Base-by-base conservation (phyloP, 2,888 invertebrate species). In the Plebejus melissa region DNA sequence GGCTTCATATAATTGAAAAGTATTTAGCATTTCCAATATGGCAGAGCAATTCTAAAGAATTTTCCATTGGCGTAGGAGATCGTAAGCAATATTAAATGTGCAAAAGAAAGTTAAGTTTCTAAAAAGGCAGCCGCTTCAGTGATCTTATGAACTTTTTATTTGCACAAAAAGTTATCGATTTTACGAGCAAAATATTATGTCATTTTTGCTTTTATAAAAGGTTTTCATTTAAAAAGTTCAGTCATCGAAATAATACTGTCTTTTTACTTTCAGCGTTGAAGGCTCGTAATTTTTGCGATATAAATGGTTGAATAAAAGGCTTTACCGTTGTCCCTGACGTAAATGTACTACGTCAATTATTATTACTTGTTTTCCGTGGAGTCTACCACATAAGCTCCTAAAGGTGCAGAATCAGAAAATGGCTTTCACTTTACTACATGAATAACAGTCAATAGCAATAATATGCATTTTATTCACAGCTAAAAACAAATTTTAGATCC, bases 1-100 rank as follows among this genome's bases (percentile, higher is more conserved):
- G 54, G 38, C 60, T 75, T 38, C 69, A 36, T 38, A 54, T 69
- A 69, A 36, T 75, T 28, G 69, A 69, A 54, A 75, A 69, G 69
- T 69, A 46, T 75, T 69, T 75, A 69, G 50, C 54, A 75, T 65
- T 75, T 69, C 69, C 32, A 54, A 69, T 75, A 75, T 54, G 36
- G 69, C 69, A 36, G 69, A 46, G 69, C n/a, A 69, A 69, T 75
- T 75, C 22, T 69, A 75, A 75, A 69, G 69, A 69, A 69, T 36
- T 50, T 75, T 54, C 71, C 54, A 69, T 50, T 69, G 36, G 36
- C 54, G n/a, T 58, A 69, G 46, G 46, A 74, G 75, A 75, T 32
- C 54, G 54, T 69, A 69, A 69, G 75, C 69, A 75, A 75, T 69
- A 69, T 69, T n/a, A 75, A 75, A 75, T 36, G 38, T 41, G 22